Conservation (phyloP, 1,140 invertebrate species). For the Aphelenchoides fujianensis region DNA sequence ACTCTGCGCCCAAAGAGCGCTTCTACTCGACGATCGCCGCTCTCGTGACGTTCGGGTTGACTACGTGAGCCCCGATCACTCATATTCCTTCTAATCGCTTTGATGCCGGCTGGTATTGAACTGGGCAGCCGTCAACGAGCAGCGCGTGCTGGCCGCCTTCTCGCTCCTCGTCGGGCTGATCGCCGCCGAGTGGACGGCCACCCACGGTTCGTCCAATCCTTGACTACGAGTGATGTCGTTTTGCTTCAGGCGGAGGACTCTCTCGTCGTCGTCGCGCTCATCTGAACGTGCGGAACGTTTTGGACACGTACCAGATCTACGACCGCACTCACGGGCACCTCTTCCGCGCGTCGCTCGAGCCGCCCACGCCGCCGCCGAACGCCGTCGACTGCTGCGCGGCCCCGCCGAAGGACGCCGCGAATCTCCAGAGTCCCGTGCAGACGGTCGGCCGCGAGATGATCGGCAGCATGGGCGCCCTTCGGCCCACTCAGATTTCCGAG, state of each 20-base stretch:
- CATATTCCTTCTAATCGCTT: neutral
- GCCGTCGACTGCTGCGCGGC: slow-evolving; percentile 19
- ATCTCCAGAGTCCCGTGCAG: slow-evolving; percentile 1
- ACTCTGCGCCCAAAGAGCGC: slow-evolving; percentile 1
- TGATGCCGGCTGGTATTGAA: neutral
- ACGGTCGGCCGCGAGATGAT: slow-evolving; percentile 24
- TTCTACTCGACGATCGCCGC: slow-evolving; percentile 12
- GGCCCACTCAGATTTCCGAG: neutral
- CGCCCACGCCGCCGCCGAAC: neutral
- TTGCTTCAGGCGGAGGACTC: slow-evolving; percentile 4
- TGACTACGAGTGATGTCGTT: neutral
- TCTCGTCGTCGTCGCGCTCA: neutral
- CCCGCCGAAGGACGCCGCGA: neutral
- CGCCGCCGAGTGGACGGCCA: neutral
- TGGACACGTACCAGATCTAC: slow-evolving; percentile 29
- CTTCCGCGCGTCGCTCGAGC: no score
- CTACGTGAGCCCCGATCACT: neutral
- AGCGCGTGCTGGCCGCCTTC: neutral
- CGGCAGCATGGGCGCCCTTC: neutral
- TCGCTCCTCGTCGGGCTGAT: neutral
- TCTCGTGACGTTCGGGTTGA: slow-evolving; percentile 7
- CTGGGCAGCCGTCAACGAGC: neutral
- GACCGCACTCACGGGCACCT: no score
- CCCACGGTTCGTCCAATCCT: neutral
- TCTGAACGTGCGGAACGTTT: slow-evolving; percentile 22